Conservation (phyloP, 2,888 invertebrate genomes). For the Acrobeloides nanus region DNA sequence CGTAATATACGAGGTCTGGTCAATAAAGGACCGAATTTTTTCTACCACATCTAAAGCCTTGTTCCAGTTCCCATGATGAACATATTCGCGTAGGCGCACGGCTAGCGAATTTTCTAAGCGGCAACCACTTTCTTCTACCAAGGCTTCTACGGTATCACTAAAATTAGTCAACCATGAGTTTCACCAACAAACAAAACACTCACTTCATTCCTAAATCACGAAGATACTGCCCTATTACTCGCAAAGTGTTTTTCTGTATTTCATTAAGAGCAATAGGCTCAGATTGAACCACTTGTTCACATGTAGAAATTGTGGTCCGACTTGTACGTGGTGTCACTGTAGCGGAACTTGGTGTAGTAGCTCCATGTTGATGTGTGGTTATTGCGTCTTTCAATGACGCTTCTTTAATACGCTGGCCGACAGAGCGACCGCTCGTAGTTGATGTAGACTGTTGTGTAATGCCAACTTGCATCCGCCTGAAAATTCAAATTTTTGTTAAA, state of each 20-base stretch:
- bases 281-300: not conserved
- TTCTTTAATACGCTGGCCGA: constrained; percentile 30
- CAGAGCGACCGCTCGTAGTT: constrained; percentile 17
- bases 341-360: not conserved
- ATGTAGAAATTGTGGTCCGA: not conserved
- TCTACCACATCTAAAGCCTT: constrained; percentile 28
- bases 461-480: constrained; percentile 32
- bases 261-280: constrained; percentile 19
- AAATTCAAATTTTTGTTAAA: no score
- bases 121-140: constrained; percentile 45
- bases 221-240: constrained; percentile 44
- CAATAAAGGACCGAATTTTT: constrained; percentile 15
- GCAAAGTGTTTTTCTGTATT: constrained; percentile 30
- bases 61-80: constrained; percentile 30
- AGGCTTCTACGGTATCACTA: constrained; percentile 39
- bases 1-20: constrained; percentile 12
- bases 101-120: constrained; percentile 38
- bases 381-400: constrained; percentile 14
- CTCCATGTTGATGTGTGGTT: constrained; percentile 1
- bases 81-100: constrained; percentile 22
- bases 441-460: constrained; percentile 5
- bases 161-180: constrained; percentile 5
- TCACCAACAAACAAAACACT: constrained; percentile 7
- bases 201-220: constrained; percentile 38
- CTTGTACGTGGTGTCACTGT: not conserved